Conservation (phyloP, 2,113 vertebrate genomes). For the Gasterosteus nipponicus region DNA sequence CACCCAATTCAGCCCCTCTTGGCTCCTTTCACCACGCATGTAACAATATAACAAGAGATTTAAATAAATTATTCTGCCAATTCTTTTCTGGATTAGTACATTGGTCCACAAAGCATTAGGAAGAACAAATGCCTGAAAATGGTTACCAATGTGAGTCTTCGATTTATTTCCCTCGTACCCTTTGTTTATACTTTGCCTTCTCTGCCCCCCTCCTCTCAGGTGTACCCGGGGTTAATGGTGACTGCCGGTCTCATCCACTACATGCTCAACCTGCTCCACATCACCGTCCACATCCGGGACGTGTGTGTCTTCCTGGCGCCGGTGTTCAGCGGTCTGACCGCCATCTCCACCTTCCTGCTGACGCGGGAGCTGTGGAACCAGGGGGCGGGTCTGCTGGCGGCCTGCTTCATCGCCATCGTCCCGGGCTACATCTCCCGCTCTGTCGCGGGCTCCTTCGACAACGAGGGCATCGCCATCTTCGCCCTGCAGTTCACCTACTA, state of each 20-base stretch:
- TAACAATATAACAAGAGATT: background rate
- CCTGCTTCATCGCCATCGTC: constrained; percentile 99
- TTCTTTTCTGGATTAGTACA: background rate
- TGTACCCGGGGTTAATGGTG: constrained; percentile 98
- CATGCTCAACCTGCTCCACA: constrained; percentile 94
- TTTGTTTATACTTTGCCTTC: background rate
- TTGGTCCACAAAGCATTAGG: background rate
- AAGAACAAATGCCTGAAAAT: background rate
- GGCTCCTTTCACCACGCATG: background rate
- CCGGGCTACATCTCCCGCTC: constrained; percentile 99
- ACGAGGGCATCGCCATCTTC: constrained; percentile 99
- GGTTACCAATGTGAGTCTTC: background rate
- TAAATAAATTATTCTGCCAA: background rate
- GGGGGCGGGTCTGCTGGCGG: constrained; percentile 95
- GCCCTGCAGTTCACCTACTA: constrained; percentile 99
- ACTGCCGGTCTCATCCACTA: constrained; percentile 99
- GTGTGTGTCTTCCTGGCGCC: constrained; percentile 98
- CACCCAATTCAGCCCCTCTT: no score
- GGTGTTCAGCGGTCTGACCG: constrained; percentile 97
- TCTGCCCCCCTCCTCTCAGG: constrained; percentile 76
- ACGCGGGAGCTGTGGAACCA: constrained; percentile 99
- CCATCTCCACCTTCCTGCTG: constrained; percentile 98
- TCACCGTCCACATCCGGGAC: constrained; percentile 98
- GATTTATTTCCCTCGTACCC: background rate
- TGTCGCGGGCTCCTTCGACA: constrained; percentile 98